Evolutionary conservation across 2,113 vertebrate genomes (phyloP).

Genomic region (Toxotes jaculatrix): DNA sequence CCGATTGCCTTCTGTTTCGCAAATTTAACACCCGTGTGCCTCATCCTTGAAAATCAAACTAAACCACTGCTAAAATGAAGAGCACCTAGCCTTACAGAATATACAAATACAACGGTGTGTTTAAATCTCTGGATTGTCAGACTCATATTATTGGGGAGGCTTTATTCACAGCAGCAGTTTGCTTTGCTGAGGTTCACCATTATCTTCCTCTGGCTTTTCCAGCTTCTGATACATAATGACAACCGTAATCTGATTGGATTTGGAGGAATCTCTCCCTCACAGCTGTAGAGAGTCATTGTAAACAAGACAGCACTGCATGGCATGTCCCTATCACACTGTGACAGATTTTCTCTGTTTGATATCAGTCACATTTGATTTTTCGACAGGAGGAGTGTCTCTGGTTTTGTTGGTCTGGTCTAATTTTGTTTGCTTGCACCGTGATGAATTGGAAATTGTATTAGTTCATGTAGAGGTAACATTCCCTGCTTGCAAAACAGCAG

Average conservation of each 20-base stretch:
- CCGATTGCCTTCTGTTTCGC: neutral
- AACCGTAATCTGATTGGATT: conserved; percentile 61
- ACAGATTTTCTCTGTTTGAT: conserved; percentile 42
- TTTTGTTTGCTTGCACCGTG: conserved; percentile 31
- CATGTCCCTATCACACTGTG: conserved; percentile 43
- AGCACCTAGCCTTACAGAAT: neutral
- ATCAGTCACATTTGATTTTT: conserved; percentile 52
- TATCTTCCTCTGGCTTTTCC: conserved; percentile 11
- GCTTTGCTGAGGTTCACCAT: conserved; percentile 9
- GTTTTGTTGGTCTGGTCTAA: conserved; percentile 16
- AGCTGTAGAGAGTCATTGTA: conserved; percentile 50
- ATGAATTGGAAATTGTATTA: conserved; percentile 57
- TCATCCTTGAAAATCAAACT: conserved; percentile 9
- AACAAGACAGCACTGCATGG: conserved; percentile 27
- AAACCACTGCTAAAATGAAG: neutral
- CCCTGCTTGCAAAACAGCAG: conserved; percentile 29
- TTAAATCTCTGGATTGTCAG: conserved; percentile 5
- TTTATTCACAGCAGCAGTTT: conserved; percentile 28
- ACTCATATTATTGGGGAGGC: conserved; percentile 4
- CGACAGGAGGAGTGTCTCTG: conserved; percentile 17
- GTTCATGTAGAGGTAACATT: neutral
- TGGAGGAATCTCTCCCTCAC: conserved; percentile 37
- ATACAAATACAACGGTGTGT: neutral
- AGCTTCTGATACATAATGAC: conserved; percentile 48
- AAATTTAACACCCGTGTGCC: conserved; percentile 16